phyloP scores from a whole-genome alignment of 2,113 vertebrate species.

The Microcebus tavaratra region DNA sequence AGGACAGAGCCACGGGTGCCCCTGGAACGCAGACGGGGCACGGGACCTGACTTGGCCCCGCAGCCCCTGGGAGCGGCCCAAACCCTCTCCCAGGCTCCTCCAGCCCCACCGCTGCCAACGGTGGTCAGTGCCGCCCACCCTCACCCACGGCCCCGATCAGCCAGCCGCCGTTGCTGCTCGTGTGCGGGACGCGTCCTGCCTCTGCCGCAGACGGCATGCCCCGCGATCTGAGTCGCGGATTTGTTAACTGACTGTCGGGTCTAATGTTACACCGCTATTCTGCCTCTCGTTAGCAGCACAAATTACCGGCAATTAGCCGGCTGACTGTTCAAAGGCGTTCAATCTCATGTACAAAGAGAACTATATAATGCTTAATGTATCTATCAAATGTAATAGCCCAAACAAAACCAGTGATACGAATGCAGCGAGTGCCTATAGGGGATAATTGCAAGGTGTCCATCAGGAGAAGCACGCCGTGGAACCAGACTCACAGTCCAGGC shows the following conservation, averaged over 20 bases:
- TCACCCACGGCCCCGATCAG: accelerated
- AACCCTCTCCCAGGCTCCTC: no score
- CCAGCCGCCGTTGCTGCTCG: not conserved
- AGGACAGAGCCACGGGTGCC: not conserved
- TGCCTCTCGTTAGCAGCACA: conserved; percentile 90
- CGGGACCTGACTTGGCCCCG: not conserved
- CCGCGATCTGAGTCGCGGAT: conserved; percentile 86
- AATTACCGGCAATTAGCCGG: conserved; percentile 91
- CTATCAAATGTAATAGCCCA: conserved; percentile 90
- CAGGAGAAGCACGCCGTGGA: conserved; percentile 71
- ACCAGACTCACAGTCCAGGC: conserved; percentile 73
- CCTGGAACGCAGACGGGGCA: not conserved
- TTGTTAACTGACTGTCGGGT: conserved; percentile 90
- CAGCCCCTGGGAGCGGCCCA: not conserved
- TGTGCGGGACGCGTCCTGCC: conserved; percentile 71
- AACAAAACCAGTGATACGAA: conserved; percentile 89
- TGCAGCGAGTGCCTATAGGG: conserved; percentile 84
- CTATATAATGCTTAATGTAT: conserved; percentile 90
- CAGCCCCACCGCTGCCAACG: not conserved
- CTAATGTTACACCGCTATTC: conserved; percentile 90
- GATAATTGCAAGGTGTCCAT: conserved; percentile 89
- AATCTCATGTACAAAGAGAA: conserved; percentile 88
- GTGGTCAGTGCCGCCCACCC: not conserved
- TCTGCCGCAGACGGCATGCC: conserved; percentile 78
- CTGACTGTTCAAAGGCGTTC: conserved; percentile 91